Percentiles rank a stretch among this genome's conserved stretches.
Evolutionary conservation across 2,888 invertebrate genomes (phyloP).

Genomic region (Koerneria pararmatus): DNA sequence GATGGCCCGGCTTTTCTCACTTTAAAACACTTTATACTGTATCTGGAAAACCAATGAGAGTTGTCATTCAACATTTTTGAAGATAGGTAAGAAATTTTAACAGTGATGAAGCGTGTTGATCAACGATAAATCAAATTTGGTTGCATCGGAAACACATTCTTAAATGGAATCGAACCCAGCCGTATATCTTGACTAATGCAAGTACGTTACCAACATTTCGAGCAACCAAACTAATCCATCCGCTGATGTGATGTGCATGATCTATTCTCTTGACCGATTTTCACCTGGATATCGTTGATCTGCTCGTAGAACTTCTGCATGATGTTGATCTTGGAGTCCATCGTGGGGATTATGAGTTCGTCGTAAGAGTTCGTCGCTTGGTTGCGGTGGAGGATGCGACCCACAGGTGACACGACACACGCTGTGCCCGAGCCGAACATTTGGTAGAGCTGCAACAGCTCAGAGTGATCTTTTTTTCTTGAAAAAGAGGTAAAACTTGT

Average conservation of each 20-base stretch:
- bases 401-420: slow-evolving; percentile 86
- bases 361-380: slow-evolving; percentile 61
- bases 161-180: too few species aligned
- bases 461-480: slow-evolving; percentile 21
- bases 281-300: slow-evolving; percentile 77
- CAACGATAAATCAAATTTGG: too few species aligned
- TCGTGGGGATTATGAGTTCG: slow-evolving; percentile 63
- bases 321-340: slow-evolving; percentile 71
- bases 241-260: not conserved
- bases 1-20: too few species aligned
- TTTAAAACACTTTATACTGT: too few species aligned
- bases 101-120: too few species aligned
- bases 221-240: not conserved
- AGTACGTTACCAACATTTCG: too few species aligned
- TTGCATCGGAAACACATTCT: too few species aligned
- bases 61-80: too few species aligned
- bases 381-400: slow-evolving; percentile 74
- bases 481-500: not conserved
- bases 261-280: not conserved
- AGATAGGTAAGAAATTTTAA: too few species aligned
- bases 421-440: slow-evolving; percentile 98
- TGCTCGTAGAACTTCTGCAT: slow-evolving; percentile 73
- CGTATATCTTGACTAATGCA: too few species aligned
- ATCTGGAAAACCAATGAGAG: too few species aligned
- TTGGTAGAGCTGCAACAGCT: slow-evolving; percentile 75